These are phyloP conservation scores for Ooceraea biroi DNA, from an alignment of 1,140 invertebrate species.

Conservation along the genomic window DNA sequence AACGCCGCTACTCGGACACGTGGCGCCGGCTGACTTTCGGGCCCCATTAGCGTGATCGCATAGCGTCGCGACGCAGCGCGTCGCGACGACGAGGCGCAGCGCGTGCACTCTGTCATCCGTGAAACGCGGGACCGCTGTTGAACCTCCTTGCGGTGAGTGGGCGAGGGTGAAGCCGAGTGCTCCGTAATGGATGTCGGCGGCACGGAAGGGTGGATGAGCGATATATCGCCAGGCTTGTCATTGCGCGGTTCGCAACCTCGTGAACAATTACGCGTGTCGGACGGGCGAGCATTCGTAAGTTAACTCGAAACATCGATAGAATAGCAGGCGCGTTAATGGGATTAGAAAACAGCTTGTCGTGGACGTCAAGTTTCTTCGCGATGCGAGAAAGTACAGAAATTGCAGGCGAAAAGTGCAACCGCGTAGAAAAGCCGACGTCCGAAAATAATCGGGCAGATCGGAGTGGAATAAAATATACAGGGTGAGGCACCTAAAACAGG, in stretches of 20 bases:
- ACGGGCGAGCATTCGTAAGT: slow-evolving; percentile 28
- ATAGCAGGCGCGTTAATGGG: slow-evolving; percentile 32
- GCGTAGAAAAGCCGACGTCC: neutral
- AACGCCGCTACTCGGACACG: slow-evolving; percentile 66
- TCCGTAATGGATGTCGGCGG: slow-evolving; percentile 69
- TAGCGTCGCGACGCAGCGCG: slow-evolving; percentile 55
- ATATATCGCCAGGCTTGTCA: slow-evolving; percentile 72
- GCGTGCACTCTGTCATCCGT: slow-evolving; percentile 72
- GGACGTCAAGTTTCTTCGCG: slow-evolving; percentile 3
- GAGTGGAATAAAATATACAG: no score
- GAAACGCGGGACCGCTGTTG: slow-evolving; percentile 74
- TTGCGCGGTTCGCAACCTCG: slow-evolving; percentile 47
- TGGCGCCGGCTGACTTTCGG: slow-evolving; percentile 70
- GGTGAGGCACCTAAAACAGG: no score
- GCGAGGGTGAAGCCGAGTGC: slow-evolving; percentile 71
- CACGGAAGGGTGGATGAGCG: slow-evolving; percentile 73
- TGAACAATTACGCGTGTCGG: slow-evolving; percentile 57
- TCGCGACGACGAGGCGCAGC: slow-evolving; percentile 45
- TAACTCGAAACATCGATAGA: slow-evolving; percentile 42
- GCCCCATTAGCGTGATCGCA: slow-evolving; percentile 70
- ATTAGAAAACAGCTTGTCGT: slow-evolving; percentile 10
- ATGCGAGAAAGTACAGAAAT: neutral
- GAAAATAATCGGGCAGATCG: no score
- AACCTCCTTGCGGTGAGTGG: slow-evolving; percentile 73
- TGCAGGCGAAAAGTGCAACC: neutral